Percentiles rank a stretch among this genome's conserved stretches.
These are phyloP conservation scores for Listrodromus nycthemerus DNA, from an alignment of 2,888 invertebrate species.

Conservation along the genomic window DNA sequence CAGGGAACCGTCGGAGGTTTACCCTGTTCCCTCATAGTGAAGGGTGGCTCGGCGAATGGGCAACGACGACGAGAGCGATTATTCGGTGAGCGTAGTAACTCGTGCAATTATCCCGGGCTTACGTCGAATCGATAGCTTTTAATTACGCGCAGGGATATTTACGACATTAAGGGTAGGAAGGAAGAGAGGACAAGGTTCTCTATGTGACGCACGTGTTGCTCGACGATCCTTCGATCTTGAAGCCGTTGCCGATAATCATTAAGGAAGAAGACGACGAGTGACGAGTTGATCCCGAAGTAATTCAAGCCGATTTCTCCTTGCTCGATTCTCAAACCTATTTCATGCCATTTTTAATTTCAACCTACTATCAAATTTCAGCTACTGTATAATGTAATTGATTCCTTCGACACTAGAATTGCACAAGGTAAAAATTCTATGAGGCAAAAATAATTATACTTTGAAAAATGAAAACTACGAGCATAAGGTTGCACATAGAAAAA, in stretches of 20 bases:
- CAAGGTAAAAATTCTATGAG: too few relatives aligned
- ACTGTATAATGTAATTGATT: too few relatives aligned
- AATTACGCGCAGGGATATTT: conserved; percentile 81
- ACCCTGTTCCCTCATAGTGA: conserved; percentile 47
- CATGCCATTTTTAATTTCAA: background rate
- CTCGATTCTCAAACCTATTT: background rate
- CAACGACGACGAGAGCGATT: conserved; percentile 75
- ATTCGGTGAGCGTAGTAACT: conserved; percentile 82
- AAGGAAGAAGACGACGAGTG: background rate
- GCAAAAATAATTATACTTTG: too few relatives aligned
- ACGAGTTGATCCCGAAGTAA: background rate
- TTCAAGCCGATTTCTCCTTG: background rate
- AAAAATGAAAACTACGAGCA: too few relatives aligned
- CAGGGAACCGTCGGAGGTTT: conserved; percentile 72
- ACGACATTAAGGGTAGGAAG: conserved; percentile 78
- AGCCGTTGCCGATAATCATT: conserved; percentile 14
- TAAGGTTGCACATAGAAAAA: too few relatives aligned
- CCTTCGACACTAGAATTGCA: too few relatives aligned
- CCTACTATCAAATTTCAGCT: background rate
- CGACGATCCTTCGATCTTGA: conserved; percentile 10
- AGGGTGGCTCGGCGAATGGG: conserved; percentile 62
- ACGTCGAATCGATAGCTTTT: conserved; percentile 84
- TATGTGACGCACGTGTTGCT: conserved; percentile 1
- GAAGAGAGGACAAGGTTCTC: conserved; percentile 56
- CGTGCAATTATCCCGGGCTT: conserved; percentile 82